A percentile compares a stretch with the other conserved stretches of the same genome.
phyloP scores from a whole-genome alignment of 2,113 vertebrate species.

The Grus americana region DNA sequence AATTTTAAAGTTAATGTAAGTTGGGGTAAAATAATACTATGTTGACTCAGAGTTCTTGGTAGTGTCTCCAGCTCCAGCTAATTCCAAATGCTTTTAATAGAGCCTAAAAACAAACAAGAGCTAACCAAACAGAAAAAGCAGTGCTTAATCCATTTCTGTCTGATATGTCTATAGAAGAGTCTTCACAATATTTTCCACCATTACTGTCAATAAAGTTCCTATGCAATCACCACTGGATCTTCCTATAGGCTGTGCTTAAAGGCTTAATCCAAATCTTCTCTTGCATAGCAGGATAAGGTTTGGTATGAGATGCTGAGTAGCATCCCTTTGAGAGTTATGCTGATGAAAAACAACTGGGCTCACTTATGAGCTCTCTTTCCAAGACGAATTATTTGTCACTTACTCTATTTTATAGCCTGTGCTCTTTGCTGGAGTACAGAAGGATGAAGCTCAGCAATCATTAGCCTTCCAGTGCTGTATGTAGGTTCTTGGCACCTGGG shows the following conservation, averaged over 20 bases:
- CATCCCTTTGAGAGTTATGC: not conserved
- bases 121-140: not conserved
- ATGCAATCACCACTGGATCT: accelerated
- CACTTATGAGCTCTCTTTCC: not conserved
- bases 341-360: not conserved
- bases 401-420: not conserved
- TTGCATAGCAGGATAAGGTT: not conserved
- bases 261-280: not conserved
- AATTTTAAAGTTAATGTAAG: not conserved
- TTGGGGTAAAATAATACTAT: not conserved
- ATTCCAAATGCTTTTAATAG: not conserved
- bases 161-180: not conserved
- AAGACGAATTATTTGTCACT: not conserved
- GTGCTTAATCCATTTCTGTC: not conserved
- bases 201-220: not conserved
- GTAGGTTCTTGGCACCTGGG: not conserved
- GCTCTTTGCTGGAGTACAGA: not conserved
- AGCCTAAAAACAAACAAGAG: not conserved
- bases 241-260: not conserved
- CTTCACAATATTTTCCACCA: not conserved
- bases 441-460: not conserved
- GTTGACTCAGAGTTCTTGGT: not conserved
- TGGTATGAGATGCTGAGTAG: not conserved
- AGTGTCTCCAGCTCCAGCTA: not conserved
- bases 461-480: not conserved